Percentiles rank a stretch among this genome's conserved stretches.
Conservation (phyloP, 2,888 invertebrate species). For the Autographa pulchrina region DNA sequence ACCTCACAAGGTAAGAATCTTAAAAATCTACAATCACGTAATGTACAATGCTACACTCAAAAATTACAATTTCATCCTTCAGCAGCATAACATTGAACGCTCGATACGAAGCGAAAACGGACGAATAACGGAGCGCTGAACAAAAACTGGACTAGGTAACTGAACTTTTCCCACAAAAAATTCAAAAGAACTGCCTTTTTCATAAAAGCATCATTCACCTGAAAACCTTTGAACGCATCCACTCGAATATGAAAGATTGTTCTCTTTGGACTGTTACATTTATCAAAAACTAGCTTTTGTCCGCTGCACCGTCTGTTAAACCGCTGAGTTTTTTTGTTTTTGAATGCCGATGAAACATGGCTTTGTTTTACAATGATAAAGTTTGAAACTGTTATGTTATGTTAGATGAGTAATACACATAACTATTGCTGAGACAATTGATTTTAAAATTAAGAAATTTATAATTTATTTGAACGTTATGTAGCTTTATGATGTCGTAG, state of each 20-base stretch:
- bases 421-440: too few relatives aligned
- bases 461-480: too few relatives aligned
- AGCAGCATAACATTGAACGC: background rate
- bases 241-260: slow-evolving; percentile 69
- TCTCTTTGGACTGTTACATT: slow-evolving; percentile 56
- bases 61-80: background rate
- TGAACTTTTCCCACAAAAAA: slow-evolving; percentile 64
- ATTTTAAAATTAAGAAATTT: too few relatives aligned
- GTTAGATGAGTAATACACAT: background rate
- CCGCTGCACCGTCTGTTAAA: slow-evolving; percentile 24
- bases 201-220: slow-evolving; percentile 60
- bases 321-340: slow-evolving; percentile 29
- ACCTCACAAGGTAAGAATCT: too few relatives aligned
- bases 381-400: background rate
- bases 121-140: slow-evolving; percentile 21
- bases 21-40: too few relatives aligned
- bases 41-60: too few relatives aligned
- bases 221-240: slow-evolving; percentile 61
- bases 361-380: slow-evolving; percentile 15
- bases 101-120: background rate
- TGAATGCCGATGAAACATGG: slow-evolving; percentile 28
- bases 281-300: slow-evolving; percentile 51
- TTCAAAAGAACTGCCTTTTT: slow-evolving; percentile 68
- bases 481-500: too few relatives aligned
- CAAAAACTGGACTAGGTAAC: slow-evolving; percentile 35